Evolutionary conservation across 1,140 invertebrate genomes (phyloP), one percentile per base, ranked within the genome.

Genomic region (Oryzaephilus surinamensis): DNA sequence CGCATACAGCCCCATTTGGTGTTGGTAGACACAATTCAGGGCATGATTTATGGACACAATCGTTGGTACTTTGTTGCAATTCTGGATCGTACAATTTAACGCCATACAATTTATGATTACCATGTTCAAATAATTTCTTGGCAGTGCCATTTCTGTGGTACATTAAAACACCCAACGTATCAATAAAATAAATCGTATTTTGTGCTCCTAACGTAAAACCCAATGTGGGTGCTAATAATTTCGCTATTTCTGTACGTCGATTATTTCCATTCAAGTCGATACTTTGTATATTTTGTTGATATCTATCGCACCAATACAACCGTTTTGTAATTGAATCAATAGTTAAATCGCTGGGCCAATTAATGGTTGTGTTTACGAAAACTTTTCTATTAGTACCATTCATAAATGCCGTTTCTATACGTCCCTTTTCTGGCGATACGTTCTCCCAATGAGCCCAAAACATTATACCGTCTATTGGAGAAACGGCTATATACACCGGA

Each of bases 291-390:
- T 67, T 76, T 45, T 74, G 70, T 13, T 77, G 58, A 48, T 79
- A 77, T 1, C 73, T 73, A 50, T 86, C 83, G 6, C 88, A 79
- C 74, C 92, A 88, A 49, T 84, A 81, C 2, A 81, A 65, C 41
- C 75, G 66, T 16, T 80, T 70, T 13, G 71, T 77, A 12, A 76
- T 72, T 46, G 77, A 76, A 61, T 96, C 88, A 21, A 97, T 76
- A 3, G 85, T 78, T 10, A 97, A 65, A 10, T 88, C 88, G 65
- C 81, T 86, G 2, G 94, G 92, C 84, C 85, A 93, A 27, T 74
- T 65, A 41, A 92, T 71, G 4, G 74, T 64, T 2, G 64, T 58
- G 20, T 62, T 63, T 1, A 76, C 51, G 24, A 81, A 62, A 18
- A 58, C 39, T 35, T 60, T 60, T 10, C 70, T 65, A 29, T 74